Evolutionary conservation across 2,888 invertebrate species (phyloP), one percentile per base, ranked within the genome.

Genomic region (Conus canariensis): DNA sequence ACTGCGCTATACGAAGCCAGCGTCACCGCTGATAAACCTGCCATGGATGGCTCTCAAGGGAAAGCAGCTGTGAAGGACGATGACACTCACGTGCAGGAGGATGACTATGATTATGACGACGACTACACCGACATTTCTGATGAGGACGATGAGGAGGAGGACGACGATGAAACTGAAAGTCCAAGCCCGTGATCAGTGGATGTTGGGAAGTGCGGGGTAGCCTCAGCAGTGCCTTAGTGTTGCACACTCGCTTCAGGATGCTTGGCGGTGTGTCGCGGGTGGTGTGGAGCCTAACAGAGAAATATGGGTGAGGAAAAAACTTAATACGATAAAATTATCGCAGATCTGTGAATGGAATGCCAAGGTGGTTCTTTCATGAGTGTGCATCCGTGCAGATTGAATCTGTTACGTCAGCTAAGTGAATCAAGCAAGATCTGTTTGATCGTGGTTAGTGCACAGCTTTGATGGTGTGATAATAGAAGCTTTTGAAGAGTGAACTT

Each of bases 91-190:
- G 67, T 74, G 45, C 74, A 85, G 8, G 88, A 77, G 58, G 83
- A 74, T 25, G 89, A 89, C 1, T 64, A 83, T 9, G 86, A 86
- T 6, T 89, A 83, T 58, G 89, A 89, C 19, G 89, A 89, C 16
- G 89, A 88, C n/a, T 88, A 80, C 19, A 80, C 88, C 5, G 88
- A 88, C 45, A 60, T 88, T 60, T 60, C 88, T 88, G 88, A 88
- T 82, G 88, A 88, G 67, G 88, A 87, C 45, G 87, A 88, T 58
- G 80, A 67, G 4, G 83, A 74, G 14, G 88, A 88, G 45, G 88
- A 88, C 4, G 80, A 82, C 30, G 59, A 30, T 10, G 58, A 77
- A 59, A 82, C n/a, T 60, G n/a, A 67, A 19, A 88, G 88, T 77
- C 88, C 88, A 10, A 86, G 86, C 16, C 86, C 86, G 6, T 67